Percentiles rank a stretch among this genome's conserved stretches.
These are phyloP conservation scores for Ectemnius lituratus DNA, from an alignment of 2,888 invertebrate genomes.

Conservation along the genomic window DNA sequence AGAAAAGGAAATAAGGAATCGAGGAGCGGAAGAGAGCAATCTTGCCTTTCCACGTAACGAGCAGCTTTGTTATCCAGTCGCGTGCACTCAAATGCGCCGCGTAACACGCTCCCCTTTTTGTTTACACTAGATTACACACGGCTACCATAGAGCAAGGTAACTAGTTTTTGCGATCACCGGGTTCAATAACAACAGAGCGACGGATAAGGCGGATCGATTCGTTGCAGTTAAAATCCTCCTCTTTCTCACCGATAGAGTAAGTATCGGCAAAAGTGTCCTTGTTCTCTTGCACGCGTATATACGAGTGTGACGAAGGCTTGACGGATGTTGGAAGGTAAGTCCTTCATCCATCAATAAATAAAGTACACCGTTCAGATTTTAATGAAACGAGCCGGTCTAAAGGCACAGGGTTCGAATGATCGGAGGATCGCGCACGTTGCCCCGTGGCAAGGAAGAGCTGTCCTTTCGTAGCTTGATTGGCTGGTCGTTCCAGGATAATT, in stretches of 20 bases:
- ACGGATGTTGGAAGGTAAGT: not conserved
- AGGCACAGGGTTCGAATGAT: not conserved
- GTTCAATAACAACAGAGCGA: conserved; percentile 1
- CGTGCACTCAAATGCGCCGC: conserved; percentile 43
- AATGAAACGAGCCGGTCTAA: conserved; percentile 29
- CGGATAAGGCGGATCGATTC: conserved; percentile 54
- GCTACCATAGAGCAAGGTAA: conserved; percentile 69
- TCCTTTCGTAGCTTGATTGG: conserved; percentile 52
- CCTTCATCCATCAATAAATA: not conserved
- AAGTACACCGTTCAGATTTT: conserved; percentile 18
- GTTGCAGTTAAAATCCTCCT: conserved; percentile 32
- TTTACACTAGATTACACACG: conserved; percentile 70
- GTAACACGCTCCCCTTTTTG: conserved; percentile 65
- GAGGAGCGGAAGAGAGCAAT: conserved; percentile 35
- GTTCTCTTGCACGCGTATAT: too few species aligned
- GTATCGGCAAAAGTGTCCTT: too few species aligned
- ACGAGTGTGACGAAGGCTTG: not conserved
- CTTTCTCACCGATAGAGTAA: not conserved
- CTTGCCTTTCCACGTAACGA: conserved; percentile 50
- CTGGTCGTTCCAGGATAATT: conserved; percentile 53
- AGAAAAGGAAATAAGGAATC: conserved; percentile 38
- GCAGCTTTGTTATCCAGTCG: conserved; percentile 66
- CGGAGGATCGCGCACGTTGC: conserved; percentile 6
- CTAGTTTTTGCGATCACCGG: conserved; percentile 64
- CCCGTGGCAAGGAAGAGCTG: conserved; percentile 34